Evolutionary conservation across 1,140 invertebrate genomes (phyloP).

Genomic region (Drosophila asahinai): DNA sequence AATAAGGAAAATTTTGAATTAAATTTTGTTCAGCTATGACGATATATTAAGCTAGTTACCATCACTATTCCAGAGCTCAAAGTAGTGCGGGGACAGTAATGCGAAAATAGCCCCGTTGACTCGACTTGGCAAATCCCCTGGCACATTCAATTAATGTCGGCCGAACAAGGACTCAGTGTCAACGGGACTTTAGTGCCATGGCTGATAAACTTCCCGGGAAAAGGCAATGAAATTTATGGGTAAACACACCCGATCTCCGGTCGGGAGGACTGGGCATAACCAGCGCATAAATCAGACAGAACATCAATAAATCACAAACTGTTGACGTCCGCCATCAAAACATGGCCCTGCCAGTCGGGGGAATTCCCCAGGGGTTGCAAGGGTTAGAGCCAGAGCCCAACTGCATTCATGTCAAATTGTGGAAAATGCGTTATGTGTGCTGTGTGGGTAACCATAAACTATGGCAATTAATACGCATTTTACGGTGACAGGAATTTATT

Average conservation of each 20-base stretch:
- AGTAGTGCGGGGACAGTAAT: not conserved
- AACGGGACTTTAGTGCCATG: constrained; percentile 6
- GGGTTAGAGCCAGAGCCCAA: not conserved
- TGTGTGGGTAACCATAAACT: constrained; percentile 11
- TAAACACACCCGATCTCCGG: constrained; percentile 11
- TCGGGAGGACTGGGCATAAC: not conserved
- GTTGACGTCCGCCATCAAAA: constrained; percentile 59
- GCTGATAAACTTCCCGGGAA: constrained; percentile 5
- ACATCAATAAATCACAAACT: constrained; percentile 66
- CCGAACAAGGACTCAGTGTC: constrained; percentile 2
- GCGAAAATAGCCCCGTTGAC: not conserved
- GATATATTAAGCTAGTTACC: not conserved
- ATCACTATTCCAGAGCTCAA: no score
- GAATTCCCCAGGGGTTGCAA: not conserved
- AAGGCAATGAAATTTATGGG: constrained; percentile 37
- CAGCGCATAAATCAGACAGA: constrained; percentile 59
- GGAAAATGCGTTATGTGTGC: constrained; percentile 6
- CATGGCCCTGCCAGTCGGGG: constrained; percentile 12
- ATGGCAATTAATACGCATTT: constrained; percentile 56
- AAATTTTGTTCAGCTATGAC: no score
- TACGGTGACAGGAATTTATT: constrained; percentile 48
- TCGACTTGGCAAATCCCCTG: constrained; percentile 8
- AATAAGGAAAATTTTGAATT: not conserved
- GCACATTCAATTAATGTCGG: constrained; percentile 24
- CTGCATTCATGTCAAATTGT: constrained; percentile 33